Evolutionary conservation across 2,797 vertebrate genomes (phyloP).

Genomic region (Acipenser transmontanus): DNA sequence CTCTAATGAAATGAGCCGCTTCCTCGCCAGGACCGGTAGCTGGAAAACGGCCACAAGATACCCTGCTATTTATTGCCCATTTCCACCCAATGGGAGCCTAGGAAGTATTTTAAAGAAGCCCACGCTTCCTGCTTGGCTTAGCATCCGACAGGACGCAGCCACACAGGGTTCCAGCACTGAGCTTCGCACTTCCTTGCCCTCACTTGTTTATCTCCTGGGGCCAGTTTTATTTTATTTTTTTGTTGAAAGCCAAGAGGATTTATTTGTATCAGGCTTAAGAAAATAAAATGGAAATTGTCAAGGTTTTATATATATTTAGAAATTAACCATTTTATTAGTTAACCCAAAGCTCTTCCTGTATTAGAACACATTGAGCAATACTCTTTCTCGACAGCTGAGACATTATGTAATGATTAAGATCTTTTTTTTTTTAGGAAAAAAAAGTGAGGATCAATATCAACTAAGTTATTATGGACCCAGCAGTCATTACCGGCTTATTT

Average conservation of each 20-base stretch:
- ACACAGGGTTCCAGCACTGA: slow-evolving; percentile 49
- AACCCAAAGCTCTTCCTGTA: too few species aligned
- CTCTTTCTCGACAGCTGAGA: too few species aligned
- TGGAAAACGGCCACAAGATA: slow-evolving; percentile 67
- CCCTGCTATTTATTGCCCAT: slow-evolving; percentile 69
- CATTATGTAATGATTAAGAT: too few species aligned
- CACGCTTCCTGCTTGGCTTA: slow-evolving; percentile 58
- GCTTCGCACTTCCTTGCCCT: slow-evolving; percentile 40
- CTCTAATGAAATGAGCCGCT: slow-evolving; percentile 61
- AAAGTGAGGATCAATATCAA: too few species aligned
- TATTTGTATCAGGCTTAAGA: slow-evolving; percentile 8
- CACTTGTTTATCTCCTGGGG: slow-evolving; percentile 46
- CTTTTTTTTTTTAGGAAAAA: too few species aligned
- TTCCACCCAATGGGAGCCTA: slow-evolving; percentile 61
- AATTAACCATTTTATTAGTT: too few species aligned
- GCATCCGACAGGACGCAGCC: slow-evolving; percentile 60
- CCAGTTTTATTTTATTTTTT: slow-evolving; percentile 14
- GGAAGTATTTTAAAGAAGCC: slow-evolving; percentile 47
- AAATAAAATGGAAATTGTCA: not conserved
- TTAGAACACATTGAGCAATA: too few species aligned
- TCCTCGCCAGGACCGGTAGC: slow-evolving; percentile 60
- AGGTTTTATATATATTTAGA: not conserved
- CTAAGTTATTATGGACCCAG: too few species aligned
- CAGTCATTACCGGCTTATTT: too few species aligned
- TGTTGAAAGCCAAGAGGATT: slow-evolving; percentile 24